phyloP scores from a whole-genome alignment of 2,113 vertebrate species.

The Psilopsiagon aymara region DNA sequence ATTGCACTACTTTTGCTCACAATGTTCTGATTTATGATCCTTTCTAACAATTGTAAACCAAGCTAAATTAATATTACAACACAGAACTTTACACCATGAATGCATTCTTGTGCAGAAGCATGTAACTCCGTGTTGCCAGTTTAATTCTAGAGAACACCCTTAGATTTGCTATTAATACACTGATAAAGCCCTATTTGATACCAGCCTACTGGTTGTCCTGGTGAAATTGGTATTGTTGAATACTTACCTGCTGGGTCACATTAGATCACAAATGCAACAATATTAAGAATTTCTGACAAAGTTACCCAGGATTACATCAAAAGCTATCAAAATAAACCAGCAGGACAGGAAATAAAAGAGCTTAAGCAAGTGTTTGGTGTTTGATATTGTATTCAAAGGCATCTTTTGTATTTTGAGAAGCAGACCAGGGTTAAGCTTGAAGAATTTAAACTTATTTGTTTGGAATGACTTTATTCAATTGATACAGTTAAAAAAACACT shows the following conservation, averaged over 20 bases:
- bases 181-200: neutral
- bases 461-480: constrained; percentile 17
- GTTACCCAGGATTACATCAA: neutral
- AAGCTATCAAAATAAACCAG: neutral
- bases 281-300: neutral
- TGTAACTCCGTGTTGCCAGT: neutral
- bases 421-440: constrained; percentile 1
- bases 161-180: neutral
- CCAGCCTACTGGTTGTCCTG: neutral
- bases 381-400: neutral
- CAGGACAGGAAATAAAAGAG: neutral
- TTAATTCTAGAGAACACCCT: neutral
- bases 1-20: neutral
- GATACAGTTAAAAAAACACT: constrained; percentile 8
- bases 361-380: neutral
- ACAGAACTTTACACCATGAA: neutral
- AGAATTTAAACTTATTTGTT: neutral
- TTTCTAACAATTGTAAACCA: neutral
- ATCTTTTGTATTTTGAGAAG: constrained; percentile 11
- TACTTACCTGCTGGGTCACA: neutral
- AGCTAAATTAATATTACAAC: neutral
- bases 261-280: neutral
- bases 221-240: neutral
- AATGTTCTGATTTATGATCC: neutral
- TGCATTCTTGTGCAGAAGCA: neutral